Evolutionary conservation across 2,888 invertebrate species (phyloP).

Genomic region (Eristalinus aeneus): DNA sequence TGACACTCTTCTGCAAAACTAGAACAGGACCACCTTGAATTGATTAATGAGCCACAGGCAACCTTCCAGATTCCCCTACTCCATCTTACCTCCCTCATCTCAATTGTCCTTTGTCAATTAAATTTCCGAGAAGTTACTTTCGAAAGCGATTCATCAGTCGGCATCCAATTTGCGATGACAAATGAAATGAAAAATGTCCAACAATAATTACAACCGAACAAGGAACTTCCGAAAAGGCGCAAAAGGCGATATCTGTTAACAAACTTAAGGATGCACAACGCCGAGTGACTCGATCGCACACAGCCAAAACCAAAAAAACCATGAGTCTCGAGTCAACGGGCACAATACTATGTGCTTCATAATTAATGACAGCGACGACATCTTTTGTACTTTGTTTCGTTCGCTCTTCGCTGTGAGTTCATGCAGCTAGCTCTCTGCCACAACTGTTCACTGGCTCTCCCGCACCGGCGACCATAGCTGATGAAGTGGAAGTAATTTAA

Average conservation of each 20-base stretch:
- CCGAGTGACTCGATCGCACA: not conserved
- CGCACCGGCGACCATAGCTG: not conserved
- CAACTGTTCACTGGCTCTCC: conserved; percentile 7
- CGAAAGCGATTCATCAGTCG: not conserved
- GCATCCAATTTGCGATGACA: conserved; percentile 63
- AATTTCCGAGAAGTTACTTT: not conserved
- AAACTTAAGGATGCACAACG: not conserved
- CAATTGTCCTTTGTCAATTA: not conserved
- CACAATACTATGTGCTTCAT: conserved; percentile 51
- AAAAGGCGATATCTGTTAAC: not conserved
- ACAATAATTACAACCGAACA: conserved; percentile 56
- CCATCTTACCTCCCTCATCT: too few relatives aligned
- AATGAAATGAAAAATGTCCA: conserved; percentile 66
- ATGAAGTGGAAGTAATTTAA: conserved; percentile 53
- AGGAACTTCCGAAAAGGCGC: not conserved
- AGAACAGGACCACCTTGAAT: too few relatives aligned
- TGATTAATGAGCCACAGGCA: too few relatives aligned
- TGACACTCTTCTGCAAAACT: too few relatives aligned
- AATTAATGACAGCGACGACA: conserved; percentile 56
- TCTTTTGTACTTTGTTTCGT: conserved; percentile 9
- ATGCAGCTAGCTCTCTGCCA: not conserved
- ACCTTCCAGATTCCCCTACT: too few relatives aligned
- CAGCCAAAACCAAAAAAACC: not conserved
- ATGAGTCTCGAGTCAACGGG: conserved; percentile 16
- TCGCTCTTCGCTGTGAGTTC: not conserved